A percentile compares a stretch with the other conserved stretches of the same genome.
These are phyloP conservation scores for Gila robusta DNA, from an alignment of 2,797 vertebrate species.

Conservation along the genomic window DNA sequence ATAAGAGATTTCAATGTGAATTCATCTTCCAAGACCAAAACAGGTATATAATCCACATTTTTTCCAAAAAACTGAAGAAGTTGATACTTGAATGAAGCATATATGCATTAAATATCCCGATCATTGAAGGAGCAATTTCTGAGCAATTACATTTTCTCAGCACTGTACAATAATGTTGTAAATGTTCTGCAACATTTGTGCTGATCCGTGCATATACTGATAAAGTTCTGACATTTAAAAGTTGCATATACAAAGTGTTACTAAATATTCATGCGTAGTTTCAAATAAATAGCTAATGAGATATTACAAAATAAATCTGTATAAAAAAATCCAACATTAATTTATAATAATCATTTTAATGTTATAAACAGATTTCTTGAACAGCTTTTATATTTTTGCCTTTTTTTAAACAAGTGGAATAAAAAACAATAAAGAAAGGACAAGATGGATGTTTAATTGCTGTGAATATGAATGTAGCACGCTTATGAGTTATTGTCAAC, in stretches of 20 bases:
- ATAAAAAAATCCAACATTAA: background rate
- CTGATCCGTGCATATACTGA: too few species aligned
- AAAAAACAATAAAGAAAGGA: background rate
- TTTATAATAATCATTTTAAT: background rate
- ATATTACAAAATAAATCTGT: background rate
- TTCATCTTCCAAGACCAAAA: constrained; percentile 1
- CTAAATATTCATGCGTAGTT: too few species aligned
- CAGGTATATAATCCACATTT: background rate
- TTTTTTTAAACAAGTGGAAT: background rate
- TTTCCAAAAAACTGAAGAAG: background rate
- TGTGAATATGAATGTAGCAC: constrained; percentile 59
- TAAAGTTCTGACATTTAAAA: too few species aligned
- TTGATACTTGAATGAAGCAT: background rate
- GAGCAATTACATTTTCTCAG: background rate
- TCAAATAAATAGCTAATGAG: background rate
- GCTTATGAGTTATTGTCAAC: constrained; percentile 57
- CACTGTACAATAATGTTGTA: background rate
- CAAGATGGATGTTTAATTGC: constrained; percentile 58
- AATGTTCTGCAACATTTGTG: background rate
- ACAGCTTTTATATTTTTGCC: background rate
- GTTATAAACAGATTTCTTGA: background rate
- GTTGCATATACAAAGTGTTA: background rate
- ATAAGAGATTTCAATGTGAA: background rate
- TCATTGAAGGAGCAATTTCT: background rate
- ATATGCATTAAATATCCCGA: background rate